These are phyloP conservation scores for Asbolus verrucosus DNA, from an alignment of 1,140 invertebrate species.

Conservation along the genomic window DNA sequence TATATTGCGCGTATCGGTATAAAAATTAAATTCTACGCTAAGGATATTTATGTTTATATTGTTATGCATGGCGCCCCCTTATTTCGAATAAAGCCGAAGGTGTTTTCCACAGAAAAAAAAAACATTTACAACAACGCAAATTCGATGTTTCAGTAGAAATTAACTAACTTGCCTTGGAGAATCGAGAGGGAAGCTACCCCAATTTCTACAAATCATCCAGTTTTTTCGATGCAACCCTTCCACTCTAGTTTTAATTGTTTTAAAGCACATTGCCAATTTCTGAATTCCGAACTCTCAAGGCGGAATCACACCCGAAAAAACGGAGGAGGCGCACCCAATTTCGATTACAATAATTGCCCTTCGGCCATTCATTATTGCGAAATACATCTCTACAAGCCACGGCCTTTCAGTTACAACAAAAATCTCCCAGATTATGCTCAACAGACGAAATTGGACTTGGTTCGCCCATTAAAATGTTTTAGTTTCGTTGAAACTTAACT, in stretches of 20 bases:
- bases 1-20: constrained; percentile 35
- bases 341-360: no score
- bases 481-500: background rate
- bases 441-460: no score
- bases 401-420: no score
- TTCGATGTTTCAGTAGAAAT: constrained; percentile 48
- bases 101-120: background rate
- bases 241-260: constrained; percentile 59
- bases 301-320: background rate
- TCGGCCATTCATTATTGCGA: no score
- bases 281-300: constrained; percentile 43
- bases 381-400: no score
- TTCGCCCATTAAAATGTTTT: no score
- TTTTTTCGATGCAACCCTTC: constrained; percentile 58
- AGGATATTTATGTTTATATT: constrained; percentile 35
- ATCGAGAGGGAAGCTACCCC: constrained; percentile 51
- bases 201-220: constrained; percentile 55
- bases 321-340: background rate
- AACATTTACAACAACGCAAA: background rate
- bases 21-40: constrained; percentile 24
- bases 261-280: constrained; percentile 61
- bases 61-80: constrained; percentile 10
- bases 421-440: no score
- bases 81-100: background rate
- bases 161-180: constrained; percentile 49